Evolutionary conservation across 2,888 invertebrate genomes (phyloP), one percentile per base, ranked within the genome.

Genomic region (Heteromyza rotundicornis): DNA sequence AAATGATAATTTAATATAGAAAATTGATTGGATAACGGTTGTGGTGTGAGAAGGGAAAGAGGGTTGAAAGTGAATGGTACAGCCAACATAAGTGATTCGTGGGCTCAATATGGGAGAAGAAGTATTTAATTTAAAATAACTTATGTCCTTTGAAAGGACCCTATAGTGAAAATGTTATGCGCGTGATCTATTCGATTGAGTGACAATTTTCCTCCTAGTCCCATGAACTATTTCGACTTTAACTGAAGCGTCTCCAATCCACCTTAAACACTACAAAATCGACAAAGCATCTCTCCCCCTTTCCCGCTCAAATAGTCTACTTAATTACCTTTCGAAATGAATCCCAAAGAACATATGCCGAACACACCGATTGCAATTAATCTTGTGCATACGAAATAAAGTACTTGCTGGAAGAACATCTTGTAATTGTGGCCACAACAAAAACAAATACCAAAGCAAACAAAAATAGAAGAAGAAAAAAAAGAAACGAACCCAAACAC

Each of bases 291-390:
- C 27, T 10, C 27, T 10, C 27, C 27, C 27, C 27, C 27, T 10
- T 10, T 10, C 27, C 27, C 7, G 27, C 5, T 5, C 27, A 5
- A 27, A 27, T 27, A 27, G 27, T 27, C 10, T n/a, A 62, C 71
- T 70, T 70, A 72, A 71, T 72, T 70, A 68, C 68, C 77, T 69
- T 66, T 65, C 66, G 69, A 70, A 70, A 70, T 70, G 68, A 56
- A 53, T 14, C 27, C 57, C 60, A 47, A 57, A 67, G 70, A 77
- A 76, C 75, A 77, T 77, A 75, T 77, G 75, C 75, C 76, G 70
- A 74, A 75, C 62, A 75, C 62, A 76, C 75, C 75, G 72, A 75
- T 77, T 73, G 76, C 75, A 75, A 75, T 75, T 75, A 75, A 75
- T 75, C 77, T 75, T 74, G 67, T 71, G 73, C 77, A 70, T 68